Percentiles rank a stretch among this genome's conserved stretches.
phyloP scores from a whole-genome alignment of 2,113 vertebrate genomes.

The Prunella himalayana region DNA sequence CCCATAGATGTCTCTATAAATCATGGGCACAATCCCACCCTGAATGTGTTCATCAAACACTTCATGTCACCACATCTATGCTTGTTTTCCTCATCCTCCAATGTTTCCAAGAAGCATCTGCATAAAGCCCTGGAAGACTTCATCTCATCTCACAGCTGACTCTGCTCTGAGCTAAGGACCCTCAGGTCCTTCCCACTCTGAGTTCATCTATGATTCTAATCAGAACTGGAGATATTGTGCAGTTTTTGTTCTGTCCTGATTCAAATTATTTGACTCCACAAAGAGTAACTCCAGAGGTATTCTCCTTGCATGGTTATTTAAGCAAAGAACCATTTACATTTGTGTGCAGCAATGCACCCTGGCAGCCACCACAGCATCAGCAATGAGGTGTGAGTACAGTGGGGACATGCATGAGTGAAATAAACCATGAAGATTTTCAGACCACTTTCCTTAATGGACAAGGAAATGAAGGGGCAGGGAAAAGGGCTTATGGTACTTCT shows the following conservation, averaged over 20 bases:
- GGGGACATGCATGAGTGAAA: background rate
- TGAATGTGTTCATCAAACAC: background rate
- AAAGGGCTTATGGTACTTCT: background rate
- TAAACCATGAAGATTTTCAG: background rate
- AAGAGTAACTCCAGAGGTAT: background rate
- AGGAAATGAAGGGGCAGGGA: background rate
- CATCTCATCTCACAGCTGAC: background rate
- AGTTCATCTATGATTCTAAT: background rate
- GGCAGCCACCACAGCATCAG: background rate
- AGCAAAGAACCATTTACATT: background rate
- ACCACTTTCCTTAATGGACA: background rate
- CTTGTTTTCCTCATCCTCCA: background rate
- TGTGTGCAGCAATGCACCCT: background rate
- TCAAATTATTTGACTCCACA: background rate
- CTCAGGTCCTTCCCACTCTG: background rate
- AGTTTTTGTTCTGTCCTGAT: background rate
- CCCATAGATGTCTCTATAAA: background rate
- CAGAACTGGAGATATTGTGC: background rate
- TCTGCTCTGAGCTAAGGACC: background rate
- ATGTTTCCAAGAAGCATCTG: background rate
- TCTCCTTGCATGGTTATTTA: background rate
- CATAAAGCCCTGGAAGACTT: background rate
- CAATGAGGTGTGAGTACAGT: background rate
- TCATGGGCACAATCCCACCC: background rate
- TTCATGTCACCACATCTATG: accelerated